Evolutionary conservation across 2,888 invertebrate species (phyloP), one percentile per base, ranked within the genome.

Genomic region (Dexiosoma caninum): DNA sequence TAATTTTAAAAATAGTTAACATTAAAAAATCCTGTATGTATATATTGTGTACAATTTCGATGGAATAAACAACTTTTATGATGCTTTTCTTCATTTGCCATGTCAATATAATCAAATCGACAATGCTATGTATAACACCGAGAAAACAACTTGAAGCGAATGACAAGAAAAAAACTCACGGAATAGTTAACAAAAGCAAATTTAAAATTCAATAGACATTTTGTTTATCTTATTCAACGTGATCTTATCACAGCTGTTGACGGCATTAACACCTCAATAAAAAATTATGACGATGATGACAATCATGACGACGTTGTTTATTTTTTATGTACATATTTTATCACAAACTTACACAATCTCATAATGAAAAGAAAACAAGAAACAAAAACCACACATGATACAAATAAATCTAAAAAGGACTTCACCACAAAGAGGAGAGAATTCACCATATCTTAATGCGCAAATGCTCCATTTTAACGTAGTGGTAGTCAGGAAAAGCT

Each of bases 201-300:
- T 66, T 70, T 71, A 44, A 59, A 71, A 75, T 71, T 60, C 74
- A 66, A 75, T 46, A n/a, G 30, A 27, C 42, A 40, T 42, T 59
- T 70, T 66, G 49, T 66, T 64, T 57, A 69, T 49, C 49, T 60
- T 70, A 37, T 69, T 55, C 66, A 75, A 79, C n/a, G 59, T 71
- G 75, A 80, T 80, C 71, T 71, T 75, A 80, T 80, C 70, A 23
- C 60, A 75, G 46, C 64, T 75, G 70, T 71, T 75, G 78, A 74
- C 66, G 66, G 66, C 75, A 80, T 80, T 79, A 69, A 74, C 74
- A 79, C 79, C 53, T 69, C 69, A 74, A 59, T 57, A 71, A 23
- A 69, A 78, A 60, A 60, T 78, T 74, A 66, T 71, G 42, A 51
- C 62, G 60, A 59, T 57, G 62, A 69, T 35, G 69, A 60, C 37